Evolutionary conservation across 2,888 invertebrate species (phyloP).

Genomic region (Thysanoteuthis rhombus): DNA sequence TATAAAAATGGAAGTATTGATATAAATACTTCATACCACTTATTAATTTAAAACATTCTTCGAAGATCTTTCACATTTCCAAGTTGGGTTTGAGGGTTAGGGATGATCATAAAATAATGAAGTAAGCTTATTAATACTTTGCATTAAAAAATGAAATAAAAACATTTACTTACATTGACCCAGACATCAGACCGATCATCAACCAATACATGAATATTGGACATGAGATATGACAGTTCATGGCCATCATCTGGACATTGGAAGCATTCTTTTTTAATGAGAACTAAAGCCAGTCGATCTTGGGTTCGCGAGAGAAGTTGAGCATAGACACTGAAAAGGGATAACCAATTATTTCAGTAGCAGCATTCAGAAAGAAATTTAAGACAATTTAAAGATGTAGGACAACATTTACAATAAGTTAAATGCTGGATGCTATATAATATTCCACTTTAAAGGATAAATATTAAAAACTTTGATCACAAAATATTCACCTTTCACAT

Average conservation of each 20-base stretch:
- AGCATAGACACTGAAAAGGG: slow-evolving; percentile 82
- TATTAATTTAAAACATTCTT: too few species aligned
- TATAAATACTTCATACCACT: too few species aligned
- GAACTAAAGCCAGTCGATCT: slow-evolving; percentile 82
- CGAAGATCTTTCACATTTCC: too few species aligned
- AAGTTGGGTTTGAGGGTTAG: not conserved
- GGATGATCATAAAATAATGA: not conserved
- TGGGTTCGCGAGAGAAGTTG: slow-evolving; percentile 90
- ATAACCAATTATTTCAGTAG: not conserved
- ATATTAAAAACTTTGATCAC: not conserved
- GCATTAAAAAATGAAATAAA: not conserved
- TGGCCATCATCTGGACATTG: slow-evolving; percentile 37
- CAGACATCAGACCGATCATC: slow-evolving; percentile 82
- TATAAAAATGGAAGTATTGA: too few species aligned
- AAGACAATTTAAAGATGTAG: not conserved
- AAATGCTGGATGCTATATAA: not conserved
- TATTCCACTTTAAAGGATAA: not conserved
- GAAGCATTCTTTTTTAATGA: slow-evolving; percentile 85
- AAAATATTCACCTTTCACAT: not conserved
- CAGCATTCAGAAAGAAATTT: not conserved
- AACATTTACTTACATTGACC: slow-evolving; percentile 80
- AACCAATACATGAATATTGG: slow-evolving; percentile 63
- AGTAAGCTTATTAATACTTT: not conserved
- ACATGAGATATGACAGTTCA: slow-evolving; percentile 39
- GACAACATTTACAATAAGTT: not conserved